Percentiles rank a stretch among this genome's conserved stretches.
These are phyloP conservation scores for Tautogolabrus adspersus DNA, from an alignment of 2,113 vertebrate genomes.

Conservation along the genomic window DNA sequence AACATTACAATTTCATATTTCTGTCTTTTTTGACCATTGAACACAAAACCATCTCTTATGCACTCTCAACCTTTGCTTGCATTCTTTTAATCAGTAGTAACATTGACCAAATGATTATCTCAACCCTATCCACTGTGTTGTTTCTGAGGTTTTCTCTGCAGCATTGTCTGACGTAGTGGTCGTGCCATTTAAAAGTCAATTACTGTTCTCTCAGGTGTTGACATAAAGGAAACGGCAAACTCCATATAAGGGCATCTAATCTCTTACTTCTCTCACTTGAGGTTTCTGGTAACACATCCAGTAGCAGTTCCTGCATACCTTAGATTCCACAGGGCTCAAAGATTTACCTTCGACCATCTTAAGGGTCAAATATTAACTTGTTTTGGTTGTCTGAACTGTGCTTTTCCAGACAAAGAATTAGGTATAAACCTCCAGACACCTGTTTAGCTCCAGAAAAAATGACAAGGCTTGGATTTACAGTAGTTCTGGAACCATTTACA, in stretches of 20 bases:
- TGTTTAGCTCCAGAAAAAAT: conserved; percentile 1
- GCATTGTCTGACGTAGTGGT: conserved; percentile 39
- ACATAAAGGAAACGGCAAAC: conserved; percentile 11
- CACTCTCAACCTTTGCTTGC: not conserved
- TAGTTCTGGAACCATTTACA: too few species aligned
- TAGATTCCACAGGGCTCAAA: conserved; percentile 46
- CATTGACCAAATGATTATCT: not conserved
- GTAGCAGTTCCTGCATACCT: conserved; percentile 41
- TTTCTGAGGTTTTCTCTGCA: conserved; percentile 3
- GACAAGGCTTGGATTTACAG: not conserved
- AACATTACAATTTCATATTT: too few species aligned
- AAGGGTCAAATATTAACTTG: conserved; percentile 37
- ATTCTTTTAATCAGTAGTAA: not conserved
- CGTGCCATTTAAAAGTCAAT: conserved; percentile 39
- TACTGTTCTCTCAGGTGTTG: conserved; percentile 3
- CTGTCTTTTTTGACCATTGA: not conserved
- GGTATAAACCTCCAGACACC: not conserved
- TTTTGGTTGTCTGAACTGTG: conserved; percentile 18
- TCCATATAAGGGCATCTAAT: conserved; percentile 56
- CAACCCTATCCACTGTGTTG: not conserved
- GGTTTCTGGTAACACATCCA: conserved; percentile 31
- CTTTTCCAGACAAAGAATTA: conserved; percentile 3
- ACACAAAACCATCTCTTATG: not conserved
- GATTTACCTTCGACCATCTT: conserved; percentile 30
- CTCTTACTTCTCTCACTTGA: conserved; percentile 25